These are phyloP conservation scores for Pachymerium ferrugineum DNA, from an alignment of 2,888 invertebrate species.

Conservation along the genomic window DNA sequence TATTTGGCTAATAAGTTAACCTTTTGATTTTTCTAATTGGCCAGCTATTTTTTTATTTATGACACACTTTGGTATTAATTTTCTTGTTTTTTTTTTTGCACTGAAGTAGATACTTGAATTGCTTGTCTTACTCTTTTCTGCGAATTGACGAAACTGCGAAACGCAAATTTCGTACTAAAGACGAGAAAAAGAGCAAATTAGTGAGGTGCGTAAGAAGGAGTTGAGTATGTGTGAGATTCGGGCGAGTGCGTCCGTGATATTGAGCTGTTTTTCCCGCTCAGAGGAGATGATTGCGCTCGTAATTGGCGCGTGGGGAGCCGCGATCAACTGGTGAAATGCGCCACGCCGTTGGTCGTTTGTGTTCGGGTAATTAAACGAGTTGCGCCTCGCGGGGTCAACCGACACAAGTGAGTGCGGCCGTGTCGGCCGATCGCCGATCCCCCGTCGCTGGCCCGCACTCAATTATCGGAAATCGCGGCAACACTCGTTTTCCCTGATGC, in stretches of 20 bases:
- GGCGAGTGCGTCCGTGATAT: slow-evolving; percentile 24
- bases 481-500: background rate
- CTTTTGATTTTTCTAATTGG: too few relatives aligned
- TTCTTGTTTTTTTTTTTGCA: too few relatives aligned
- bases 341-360: slow-evolving; percentile 19
- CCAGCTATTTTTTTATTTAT: too few relatives aligned
- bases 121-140: too few relatives aligned
- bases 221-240: slow-evolving; percentile 15
- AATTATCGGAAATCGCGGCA: slow-evolving; percentile 18
- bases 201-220: background rate
- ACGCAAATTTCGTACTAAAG: too few relatives aligned
- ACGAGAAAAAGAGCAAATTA: too few relatives aligned
- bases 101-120: too few relatives aligned
- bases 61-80: too few relatives aligned
- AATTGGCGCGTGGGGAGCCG: slow-evolving; percentile 27
- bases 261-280: slow-evolving; percentile 27
- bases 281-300: slow-evolving; percentile 27
- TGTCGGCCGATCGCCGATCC: slow-evolving; percentile 13
- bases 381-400: slow-evolving; percentile 15
- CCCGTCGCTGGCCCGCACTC: background rate
- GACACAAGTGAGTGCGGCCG: slow-evolving; percentile 16
- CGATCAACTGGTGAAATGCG: slow-evolving; percentile 27
- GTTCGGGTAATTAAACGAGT: slow-evolving; percentile 27
- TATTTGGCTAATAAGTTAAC: too few relatives aligned
- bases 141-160: too few relatives aligned